Percentiles rank a stretch among this genome's conserved stretches.
phyloP scores from a whole-genome alignment of 2,797 vertebrate genomes.

The Leuciscus waleckii region DNA sequence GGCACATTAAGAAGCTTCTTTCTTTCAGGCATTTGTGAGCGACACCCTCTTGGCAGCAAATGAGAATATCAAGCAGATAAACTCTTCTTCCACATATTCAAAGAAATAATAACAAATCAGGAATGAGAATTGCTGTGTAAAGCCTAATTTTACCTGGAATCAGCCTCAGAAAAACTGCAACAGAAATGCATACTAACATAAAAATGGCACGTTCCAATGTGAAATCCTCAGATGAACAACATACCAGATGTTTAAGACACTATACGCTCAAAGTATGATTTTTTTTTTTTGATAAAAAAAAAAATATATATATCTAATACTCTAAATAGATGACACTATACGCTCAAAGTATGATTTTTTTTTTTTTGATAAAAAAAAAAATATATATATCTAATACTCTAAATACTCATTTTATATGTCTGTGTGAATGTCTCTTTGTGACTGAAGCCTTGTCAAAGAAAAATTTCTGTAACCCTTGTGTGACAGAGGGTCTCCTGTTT shows the following conservation, averaged over 20 bases:
- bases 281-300: too few species aligned
- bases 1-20: slow-evolving; percentile 5
- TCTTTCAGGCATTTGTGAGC: not conserved
- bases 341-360: not conserved
- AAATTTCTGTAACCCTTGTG: too few species aligned
- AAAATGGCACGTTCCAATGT: not conserved
- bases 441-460: too few species aligned
- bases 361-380: too few species aligned
- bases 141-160: not conserved
- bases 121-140: not conserved
- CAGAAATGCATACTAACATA: not conserved
- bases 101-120: not conserved
- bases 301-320: not conserved
- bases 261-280: not conserved
- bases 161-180: not conserved
- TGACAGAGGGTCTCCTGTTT: not conserved
- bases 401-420: too few species aligned
- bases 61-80: not conserved
- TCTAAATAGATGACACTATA: not conserved
- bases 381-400: not conserved
- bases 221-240: not conserved
- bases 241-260: not conserved
- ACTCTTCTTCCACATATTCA: not conserved
- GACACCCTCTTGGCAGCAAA: not conserved
- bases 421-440: too few species aligned